These are phyloP conservation scores for Bombus ignitus DNA, from an alignment of 1,140 invertebrate genomes.

Conservation along the genomic window DNA sequence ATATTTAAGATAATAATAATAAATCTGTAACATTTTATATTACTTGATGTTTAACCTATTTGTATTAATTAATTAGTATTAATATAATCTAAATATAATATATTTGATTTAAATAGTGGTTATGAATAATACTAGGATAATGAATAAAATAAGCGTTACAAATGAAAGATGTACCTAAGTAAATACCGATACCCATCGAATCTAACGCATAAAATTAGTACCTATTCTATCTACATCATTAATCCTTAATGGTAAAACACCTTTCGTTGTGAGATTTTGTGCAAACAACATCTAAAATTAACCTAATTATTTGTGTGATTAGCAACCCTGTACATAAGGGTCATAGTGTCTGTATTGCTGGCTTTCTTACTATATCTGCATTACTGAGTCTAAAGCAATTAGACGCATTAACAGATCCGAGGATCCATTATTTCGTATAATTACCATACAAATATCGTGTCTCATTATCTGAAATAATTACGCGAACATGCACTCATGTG, in stretches of 20 bases:
- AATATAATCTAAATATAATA: too few relatives aligned
- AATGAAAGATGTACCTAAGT: too few relatives aligned
- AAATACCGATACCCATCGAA: too few relatives aligned
- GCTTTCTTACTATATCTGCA: constrained; percentile 43
- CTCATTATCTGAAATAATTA: constrained; percentile 20
- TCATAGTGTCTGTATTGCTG: background rate
- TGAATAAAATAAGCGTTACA: too few relatives aligned
- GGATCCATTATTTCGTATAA: background rate
- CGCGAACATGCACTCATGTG: background rate
- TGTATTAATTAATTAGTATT: too few relatives aligned
- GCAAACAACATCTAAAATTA: constrained; percentile 47
- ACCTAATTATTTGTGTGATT: constrained; percentile 60
- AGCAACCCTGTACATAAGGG: constrained; percentile 20
- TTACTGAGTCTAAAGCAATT: background rate
- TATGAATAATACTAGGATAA: too few relatives aligned
- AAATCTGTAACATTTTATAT: background rate
- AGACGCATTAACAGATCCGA: constrained; percentile 35
- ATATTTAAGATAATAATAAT: background rate
- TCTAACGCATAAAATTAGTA: background rate
- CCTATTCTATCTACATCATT: background rate
- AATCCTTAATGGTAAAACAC: constrained; percentile 37
- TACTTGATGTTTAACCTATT: too few relatives aligned
- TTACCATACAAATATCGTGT: constrained; percentile 6
- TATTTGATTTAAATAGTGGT: too few relatives aligned
- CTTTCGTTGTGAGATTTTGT: background rate